phyloP scores from a whole-genome alignment of 2,888 invertebrate species.

The Heteropelma amictum region DNA sequence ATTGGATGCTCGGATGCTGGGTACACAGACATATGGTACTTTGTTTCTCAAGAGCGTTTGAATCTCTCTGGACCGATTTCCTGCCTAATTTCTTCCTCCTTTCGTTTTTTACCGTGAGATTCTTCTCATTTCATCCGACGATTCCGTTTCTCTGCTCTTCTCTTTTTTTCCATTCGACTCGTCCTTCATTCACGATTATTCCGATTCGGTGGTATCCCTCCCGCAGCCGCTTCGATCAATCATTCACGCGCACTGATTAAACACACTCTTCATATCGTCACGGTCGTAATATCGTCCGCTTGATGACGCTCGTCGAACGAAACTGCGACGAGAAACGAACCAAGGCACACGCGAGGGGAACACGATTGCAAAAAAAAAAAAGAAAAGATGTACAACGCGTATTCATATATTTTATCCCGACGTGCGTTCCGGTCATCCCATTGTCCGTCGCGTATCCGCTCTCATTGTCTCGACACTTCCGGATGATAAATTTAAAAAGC shows the following conservation, averaged over 20 bases:
- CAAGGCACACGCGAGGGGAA: conserved; percentile 5
- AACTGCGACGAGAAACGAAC: neutral
- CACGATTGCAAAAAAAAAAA: conserved; percentile 6
- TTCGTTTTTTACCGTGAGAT: too few species aligned
- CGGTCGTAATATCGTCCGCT: conserved; percentile 33
- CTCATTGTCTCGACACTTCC: conserved; percentile 55
- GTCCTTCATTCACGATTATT: neutral
- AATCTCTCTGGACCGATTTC: too few species aligned
- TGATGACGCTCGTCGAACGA: conserved; percentile 29
- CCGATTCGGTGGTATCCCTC: too few species aligned
- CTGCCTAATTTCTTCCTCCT: too few species aligned
- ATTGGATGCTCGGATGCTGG: too few species aligned
- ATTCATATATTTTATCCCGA: neutral
- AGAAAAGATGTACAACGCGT: neutral
- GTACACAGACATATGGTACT: too few species aligned
- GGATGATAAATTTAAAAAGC: conserved; percentile 53
- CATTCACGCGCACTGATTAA: neutral
- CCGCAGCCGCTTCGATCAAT: neutral
- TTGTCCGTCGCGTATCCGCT: conserved; percentile 53
- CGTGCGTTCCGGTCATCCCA: conserved; percentile 54
- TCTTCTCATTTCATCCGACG: too few species aligned
- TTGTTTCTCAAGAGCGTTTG: too few species aligned
- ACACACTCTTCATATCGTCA: conserved; percentile 1
- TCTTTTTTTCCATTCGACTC: neutral
- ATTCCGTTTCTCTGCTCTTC: too few species aligned